Conservation (phyloP, 2,888 invertebrate genomes). For the Geophilus truncorum region DNA sequence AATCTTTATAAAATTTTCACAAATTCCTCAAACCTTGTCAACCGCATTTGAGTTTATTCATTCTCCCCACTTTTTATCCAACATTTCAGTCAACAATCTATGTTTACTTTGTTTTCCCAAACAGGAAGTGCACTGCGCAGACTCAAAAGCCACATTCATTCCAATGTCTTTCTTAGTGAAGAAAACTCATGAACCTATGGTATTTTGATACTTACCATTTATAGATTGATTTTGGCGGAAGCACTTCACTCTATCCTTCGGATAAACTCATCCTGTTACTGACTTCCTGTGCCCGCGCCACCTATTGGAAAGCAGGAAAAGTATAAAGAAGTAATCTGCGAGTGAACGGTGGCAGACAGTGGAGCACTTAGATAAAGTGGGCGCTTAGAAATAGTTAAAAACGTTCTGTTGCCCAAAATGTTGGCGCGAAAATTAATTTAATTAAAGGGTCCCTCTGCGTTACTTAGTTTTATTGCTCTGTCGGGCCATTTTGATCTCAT, state of each 20-base stretch:
- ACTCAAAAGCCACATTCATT: too few species aligned
- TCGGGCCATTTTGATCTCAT: neutral
- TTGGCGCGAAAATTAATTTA: neutral
- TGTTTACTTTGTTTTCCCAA: too few species aligned
- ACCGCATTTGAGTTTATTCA: too few species aligned
- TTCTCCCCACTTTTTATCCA: too few species aligned
- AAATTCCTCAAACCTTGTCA: too few species aligned
- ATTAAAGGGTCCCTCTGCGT: neutral
- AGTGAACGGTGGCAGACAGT: neutral
- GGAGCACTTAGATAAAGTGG: neutral
- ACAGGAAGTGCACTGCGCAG: too few species aligned
- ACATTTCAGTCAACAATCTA: too few species aligned
- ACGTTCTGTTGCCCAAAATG: neutral
- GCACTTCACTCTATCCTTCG: neutral
- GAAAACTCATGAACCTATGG: too few species aligned
- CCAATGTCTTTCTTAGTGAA: too few species aligned
- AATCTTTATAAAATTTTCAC: too few species aligned
- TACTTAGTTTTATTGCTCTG: neutral
- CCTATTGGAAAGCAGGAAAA: neutral
- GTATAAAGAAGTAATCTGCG: neutral
- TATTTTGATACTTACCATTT: too few species aligned
- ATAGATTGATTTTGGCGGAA: neutral
- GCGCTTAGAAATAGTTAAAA: neutral
- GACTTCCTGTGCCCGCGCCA: neutral
- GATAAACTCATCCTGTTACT: neutral